These are phyloP conservation scores for Napeogenes inachia DNA, from an alignment of 2,888 invertebrate genomes.

Conservation along the genomic window DNA sequence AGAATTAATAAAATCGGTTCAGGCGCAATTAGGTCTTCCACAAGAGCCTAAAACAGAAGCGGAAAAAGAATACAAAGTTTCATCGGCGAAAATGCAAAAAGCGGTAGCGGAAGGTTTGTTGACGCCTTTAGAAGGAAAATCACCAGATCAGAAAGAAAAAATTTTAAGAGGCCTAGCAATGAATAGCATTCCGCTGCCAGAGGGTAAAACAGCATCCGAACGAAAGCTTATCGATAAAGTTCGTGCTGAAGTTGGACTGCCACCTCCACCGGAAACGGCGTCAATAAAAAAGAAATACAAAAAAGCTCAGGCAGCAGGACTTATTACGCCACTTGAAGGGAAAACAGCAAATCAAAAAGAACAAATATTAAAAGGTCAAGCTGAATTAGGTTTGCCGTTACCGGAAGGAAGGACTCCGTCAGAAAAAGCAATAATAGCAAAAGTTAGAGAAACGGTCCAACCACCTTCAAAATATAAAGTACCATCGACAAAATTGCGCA, in stretches of 20 bases:
- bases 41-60: slow-evolving; percentile 33
- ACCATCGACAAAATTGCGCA: slow-evolving; percentile 16
- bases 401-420: slow-evolving; percentile 38
- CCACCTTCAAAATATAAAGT: slow-evolving; percentile 1
- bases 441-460: slow-evolving; percentile 20
- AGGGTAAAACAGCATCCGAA: slow-evolving; percentile 29
- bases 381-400: slow-evolving; percentile 31
- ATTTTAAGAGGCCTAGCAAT: slow-evolving; percentile 32
- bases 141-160: slow-evolving; percentile 32
- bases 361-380: slow-evolving; percentile 26
- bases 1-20: slow-evolving; percentile 30
- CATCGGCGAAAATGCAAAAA: slow-evolving; percentile 17
- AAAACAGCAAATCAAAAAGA: slow-evolving; percentile 33
- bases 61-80: slow-evolving; percentile 24
- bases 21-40: slow-evolving; percentile 29
- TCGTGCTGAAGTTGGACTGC: slow-evolving; percentile 35
- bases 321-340: slow-evolving; percentile 32
- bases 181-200: slow-evolving; percentile 32
- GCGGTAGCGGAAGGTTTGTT: slow-evolving; percentile 19
- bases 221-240: slow-evolving; percentile 25
- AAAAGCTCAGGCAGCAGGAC: slow-evolving; percentile 30
- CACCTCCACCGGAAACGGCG: slow-evolving; percentile 37
- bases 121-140: slow-evolving; percentile 34
- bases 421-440: slow-evolving; percentile 35
- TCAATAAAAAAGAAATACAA: slow-evolving; percentile 30